Evolutionary conservation across 1,140 invertebrate species (phyloP).

Genomic region (Aphis craccivora): DNA sequence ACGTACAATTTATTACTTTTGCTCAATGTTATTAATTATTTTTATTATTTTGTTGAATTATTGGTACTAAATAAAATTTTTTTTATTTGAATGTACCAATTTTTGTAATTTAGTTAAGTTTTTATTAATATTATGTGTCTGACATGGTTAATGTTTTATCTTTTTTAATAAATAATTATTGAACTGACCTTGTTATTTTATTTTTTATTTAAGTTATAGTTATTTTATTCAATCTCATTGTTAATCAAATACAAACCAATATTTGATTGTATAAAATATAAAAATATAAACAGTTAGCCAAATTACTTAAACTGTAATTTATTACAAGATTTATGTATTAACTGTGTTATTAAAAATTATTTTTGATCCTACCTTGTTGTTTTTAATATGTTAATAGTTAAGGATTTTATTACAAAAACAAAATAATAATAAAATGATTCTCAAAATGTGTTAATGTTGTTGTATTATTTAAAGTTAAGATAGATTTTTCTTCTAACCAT

Average conservation of each 20-base stretch:
- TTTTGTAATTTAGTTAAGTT: not conserved
- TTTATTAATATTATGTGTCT: not conserved
- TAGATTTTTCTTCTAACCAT: not conserved
- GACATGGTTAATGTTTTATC: not conserved
- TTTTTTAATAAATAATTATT: not conserved
- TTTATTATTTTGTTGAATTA: slow-evolving; percentile 23
- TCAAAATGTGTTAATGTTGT: not conserved
- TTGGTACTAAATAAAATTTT: not conserved
- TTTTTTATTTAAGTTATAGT: not conserved
- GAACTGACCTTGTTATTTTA: slow-evolving; percentile 1
- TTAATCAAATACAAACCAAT: not conserved
- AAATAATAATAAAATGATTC: not conserved
- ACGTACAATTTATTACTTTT: not conserved
- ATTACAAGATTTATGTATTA: not conserved
- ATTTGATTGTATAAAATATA: not conserved
- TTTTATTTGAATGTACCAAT: not conserved
- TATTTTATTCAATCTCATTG: not conserved
- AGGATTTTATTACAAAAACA: not conserved
- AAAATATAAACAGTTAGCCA: not conserved
- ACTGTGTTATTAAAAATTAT: not conserved
- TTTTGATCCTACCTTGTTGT: not conserved
- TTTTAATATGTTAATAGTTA: not conserved
- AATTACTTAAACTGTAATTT: not conserved
- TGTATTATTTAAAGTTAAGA: not conserved
- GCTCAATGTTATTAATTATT: slow-evolving; percentile 22